These are phyloP conservation scores for Acrocephalus scirpaceus DNA, from an alignment of 2,797 vertebrate genomes.

Conservation along the genomic window DNA sequence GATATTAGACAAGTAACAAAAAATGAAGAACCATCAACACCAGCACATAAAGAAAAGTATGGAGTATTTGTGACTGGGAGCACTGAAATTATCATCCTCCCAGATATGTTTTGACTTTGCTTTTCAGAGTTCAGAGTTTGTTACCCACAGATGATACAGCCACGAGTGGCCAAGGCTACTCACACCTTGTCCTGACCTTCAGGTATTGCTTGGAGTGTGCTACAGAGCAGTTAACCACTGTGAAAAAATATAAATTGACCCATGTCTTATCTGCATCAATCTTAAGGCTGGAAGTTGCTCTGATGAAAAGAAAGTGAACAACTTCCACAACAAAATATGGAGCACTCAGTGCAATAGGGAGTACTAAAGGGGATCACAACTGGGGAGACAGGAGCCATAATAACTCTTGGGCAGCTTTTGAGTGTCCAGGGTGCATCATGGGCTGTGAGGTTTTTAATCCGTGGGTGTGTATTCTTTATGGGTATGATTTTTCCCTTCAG, in stretches of 20 bases:
- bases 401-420: not conserved
- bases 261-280: not conserved
- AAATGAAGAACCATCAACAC: not conserved
- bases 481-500: slow-evolving; percentile 1
- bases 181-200: not conserved
- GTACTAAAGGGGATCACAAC: not conserved
- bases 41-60: not conserved
- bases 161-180: fast-evolving
- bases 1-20: not conserved
- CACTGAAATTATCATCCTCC: not conserved
- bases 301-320: not conserved
- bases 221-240: not conserved
- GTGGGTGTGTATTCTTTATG: not conserved
- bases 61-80: not conserved
- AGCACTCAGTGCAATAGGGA: not conserved
- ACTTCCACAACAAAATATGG: not conserved
- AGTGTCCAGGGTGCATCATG: not conserved
- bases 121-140: not conserved
- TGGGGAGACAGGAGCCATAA: not conserved
- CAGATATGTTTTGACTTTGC: not conserved
- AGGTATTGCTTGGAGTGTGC: fast-evolving
- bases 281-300: not conserved
- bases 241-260: not conserved
- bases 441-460: not conserved
- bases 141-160: not conserved